Conservation (phyloP, 2,797 vertebrate genomes). For the Bradypus variegatus region DNA sequence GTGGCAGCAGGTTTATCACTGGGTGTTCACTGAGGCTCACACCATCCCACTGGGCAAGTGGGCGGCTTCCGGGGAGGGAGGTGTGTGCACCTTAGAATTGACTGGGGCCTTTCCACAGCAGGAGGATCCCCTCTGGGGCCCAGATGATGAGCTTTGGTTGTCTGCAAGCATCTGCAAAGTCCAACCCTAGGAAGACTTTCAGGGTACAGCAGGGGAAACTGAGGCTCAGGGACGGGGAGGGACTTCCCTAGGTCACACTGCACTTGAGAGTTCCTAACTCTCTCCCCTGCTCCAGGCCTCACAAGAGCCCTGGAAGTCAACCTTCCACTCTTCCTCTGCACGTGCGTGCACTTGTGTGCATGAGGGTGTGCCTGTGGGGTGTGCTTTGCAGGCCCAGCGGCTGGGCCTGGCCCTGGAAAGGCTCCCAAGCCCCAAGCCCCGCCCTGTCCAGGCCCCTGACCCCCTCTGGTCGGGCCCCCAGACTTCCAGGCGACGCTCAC, state of each 20-base stretch:
- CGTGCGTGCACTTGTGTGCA: accelerated
- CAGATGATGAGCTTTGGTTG: background rate
- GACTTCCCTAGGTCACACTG: background rate
- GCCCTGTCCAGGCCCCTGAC: background rate
- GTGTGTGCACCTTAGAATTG: background rate
- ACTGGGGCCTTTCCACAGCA: background rate
- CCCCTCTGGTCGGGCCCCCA: conserved; percentile 45
- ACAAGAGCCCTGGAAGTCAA: background rate
- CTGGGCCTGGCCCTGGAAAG: conserved; percentile 4
- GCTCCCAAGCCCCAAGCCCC: background rate
- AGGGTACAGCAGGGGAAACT: background rate
- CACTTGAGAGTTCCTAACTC: background rate
- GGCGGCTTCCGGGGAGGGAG: background rate
- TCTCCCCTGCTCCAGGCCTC: background rate
- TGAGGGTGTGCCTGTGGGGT: background rate
- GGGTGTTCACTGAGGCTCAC: background rate
- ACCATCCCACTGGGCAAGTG: background rate
- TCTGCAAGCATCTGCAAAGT: background rate
- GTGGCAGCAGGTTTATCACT: background rate
- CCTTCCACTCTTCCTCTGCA: background rate
- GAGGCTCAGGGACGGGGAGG: background rate
- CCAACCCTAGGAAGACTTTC: background rate
- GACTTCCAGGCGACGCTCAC: conserved; percentile 56
- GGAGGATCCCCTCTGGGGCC: background rate
- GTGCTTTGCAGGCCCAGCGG: background rate